Percentiles rank a stretch among this genome's conserved stretches.
phyloP scores from a whole-genome alignment of 2,797 vertebrate species.

The Monodelphis domestica region DNA sequence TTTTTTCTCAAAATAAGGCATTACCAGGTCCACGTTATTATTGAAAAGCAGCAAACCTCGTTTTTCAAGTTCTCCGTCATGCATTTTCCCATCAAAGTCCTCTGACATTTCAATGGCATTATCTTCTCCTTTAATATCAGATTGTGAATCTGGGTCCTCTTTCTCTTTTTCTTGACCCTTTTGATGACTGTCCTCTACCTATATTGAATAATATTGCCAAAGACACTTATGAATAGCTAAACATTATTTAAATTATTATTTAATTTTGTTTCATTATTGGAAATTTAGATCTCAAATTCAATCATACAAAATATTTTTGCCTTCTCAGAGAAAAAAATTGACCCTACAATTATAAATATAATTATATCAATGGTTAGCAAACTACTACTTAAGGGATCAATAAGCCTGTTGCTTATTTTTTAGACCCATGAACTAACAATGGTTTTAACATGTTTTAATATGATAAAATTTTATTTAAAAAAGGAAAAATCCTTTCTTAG shows the following conservation, averaged over 20 bases:
- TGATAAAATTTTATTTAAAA: not conserved
- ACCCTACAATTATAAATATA: not conserved
- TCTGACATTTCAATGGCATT: conserved; percentile 98
- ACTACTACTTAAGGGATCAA: not conserved
- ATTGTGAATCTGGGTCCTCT: conserved; percentile 90
- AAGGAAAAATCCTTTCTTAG: not conserved
- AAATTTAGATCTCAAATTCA: conserved; percentile 15
- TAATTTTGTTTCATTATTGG: not conserved
- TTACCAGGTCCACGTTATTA: not conserved
- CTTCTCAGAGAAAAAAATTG: not conserved
- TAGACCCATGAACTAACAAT: not conserved
- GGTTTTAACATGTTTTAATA: not conserved
- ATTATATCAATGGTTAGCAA: not conserved
- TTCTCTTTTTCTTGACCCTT: conserved; percentile 92
- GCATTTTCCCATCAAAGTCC: conserved; percentile 96
- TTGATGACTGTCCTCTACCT: conserved; percentile 95
- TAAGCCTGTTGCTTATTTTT: not conserved
- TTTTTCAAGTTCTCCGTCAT: conserved; percentile 90
- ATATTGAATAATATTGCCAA: conserved; percentile 41
- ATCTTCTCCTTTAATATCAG: conserved; percentile 93
- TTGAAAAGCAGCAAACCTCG: conserved; percentile 84
- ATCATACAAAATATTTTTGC: not conserved
- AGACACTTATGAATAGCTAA: not conserved
- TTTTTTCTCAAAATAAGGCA: conserved; percentile 17
- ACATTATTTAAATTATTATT: too few species aligned